A percentile compares a stretch with the other conserved stretches of the same genome.
Evolutionary conservation across 1,140 invertebrate species (phyloP).

Genomic region (Trichogramma pretiosum): DNA sequence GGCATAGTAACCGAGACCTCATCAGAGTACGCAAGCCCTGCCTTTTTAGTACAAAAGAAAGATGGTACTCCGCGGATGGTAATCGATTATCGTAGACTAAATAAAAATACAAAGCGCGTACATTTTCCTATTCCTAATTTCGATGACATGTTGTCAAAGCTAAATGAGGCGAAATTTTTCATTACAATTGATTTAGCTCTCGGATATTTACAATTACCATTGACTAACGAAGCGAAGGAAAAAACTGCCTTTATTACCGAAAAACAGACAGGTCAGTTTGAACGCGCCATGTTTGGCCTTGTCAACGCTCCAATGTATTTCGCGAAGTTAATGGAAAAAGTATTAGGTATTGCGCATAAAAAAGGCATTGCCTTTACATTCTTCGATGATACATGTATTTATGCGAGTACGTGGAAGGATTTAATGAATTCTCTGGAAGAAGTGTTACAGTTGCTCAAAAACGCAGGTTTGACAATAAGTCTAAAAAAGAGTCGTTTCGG

Average conservation of each 20-base stretch:
- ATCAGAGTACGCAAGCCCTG: conserved; percentile 24
- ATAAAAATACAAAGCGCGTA: conserved; percentile 29
- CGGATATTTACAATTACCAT: conserved; percentile 28
- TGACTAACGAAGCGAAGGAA: conserved; percentile 2
- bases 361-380: conserved; percentile 2
- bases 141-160: conserved; percentile 13
- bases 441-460: conserved; percentile 6
- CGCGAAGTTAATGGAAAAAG: conserved; percentile 14
- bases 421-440: conserved; percentile 5
- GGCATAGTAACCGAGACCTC: conserved; percentile 10
- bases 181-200: conserved; percentile 11
- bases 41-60: conserved; percentile 26
- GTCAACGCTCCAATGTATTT: conserved; percentile 14
- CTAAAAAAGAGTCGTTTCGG: conserved; percentile 12
- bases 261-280: conserved; percentile 12
- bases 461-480: conserved; percentile 7
- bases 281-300: conserved; percentile 16
- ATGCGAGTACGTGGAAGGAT: not conserved
- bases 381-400: conserved; percentile 18
- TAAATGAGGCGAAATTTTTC: conserved; percentile 15
- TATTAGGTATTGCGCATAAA: conserved; percentile 1
- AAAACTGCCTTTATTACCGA: conserved; percentile 18
- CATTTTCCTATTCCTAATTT: conserved; percentile 15
- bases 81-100: conserved; percentile 41
- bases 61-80: conserved; percentile 23